phyloP scores from a whole-genome alignment of 2,113 vertebrate species.

The Melanerpes formicivorus region DNA sequence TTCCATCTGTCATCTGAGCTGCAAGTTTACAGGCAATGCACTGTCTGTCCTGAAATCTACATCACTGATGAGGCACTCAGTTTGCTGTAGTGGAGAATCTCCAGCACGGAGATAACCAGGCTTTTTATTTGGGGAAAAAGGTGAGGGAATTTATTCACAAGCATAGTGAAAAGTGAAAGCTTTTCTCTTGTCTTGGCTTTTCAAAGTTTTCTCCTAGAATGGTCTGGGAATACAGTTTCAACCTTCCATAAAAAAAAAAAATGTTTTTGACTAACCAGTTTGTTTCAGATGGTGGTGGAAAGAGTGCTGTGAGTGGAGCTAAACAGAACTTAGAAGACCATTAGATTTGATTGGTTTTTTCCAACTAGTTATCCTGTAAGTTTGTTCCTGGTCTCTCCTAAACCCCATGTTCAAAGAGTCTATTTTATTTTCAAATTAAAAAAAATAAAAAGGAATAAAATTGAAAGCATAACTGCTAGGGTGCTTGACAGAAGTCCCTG shows the following conservation, averaged over 20 bases:
- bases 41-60: constrained; percentile 53
- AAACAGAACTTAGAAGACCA: not conserved
- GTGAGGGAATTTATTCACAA: constrained; percentile 12
- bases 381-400: not conserved
- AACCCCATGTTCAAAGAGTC: not conserved
- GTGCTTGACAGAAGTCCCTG: not conserved
- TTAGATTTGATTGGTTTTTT: not conserved
- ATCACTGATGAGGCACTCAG: not conserved
- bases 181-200: not conserved
- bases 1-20: constrained; percentile 67
- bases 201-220: not conserved
- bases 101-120: not conserved
- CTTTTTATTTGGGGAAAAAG: constrained; percentile 8
- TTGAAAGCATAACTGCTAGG: not conserved
- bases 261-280: not conserved
- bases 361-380: not conserved
- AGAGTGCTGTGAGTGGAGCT: not conserved
- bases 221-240: not conserved
- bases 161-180: not conserved
- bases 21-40: constrained; percentile 62
- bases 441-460: not conserved
- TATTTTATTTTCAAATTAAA: not conserved
- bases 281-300: not conserved
- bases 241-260: not conserved
- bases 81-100: constrained; percentile 12